phyloP scores from a whole-genome alignment of 2,888 invertebrate species.

The Furcula furcula region DNA sequence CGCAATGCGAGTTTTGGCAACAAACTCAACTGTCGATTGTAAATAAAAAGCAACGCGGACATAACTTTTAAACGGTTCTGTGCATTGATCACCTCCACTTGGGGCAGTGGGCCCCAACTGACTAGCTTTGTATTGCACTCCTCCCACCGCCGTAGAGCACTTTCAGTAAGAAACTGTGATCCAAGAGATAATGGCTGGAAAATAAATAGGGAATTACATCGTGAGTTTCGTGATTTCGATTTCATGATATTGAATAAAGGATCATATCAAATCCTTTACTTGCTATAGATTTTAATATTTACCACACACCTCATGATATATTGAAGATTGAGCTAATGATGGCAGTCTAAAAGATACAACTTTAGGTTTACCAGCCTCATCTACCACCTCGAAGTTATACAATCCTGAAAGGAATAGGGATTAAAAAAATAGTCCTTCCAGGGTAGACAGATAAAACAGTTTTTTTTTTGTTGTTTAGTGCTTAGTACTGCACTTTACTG shows the following conservation, averaged over 20 bases:
- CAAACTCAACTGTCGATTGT: constrained; percentile 91
- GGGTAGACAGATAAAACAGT: too few species aligned
- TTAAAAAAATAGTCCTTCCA: too few species aligned
- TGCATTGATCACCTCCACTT: constrained; percentile 94
- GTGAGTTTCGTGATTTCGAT: too few species aligned
- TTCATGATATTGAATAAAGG: too few species aligned
- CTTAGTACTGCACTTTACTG: too few species aligned
- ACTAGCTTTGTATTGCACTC: constrained; percentile 94
- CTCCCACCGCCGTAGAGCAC: constrained; percentile 92
- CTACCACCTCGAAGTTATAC: constrained; percentile 95
- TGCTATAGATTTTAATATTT: too few species aligned
- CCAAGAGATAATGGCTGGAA: constrained; percentile 87
- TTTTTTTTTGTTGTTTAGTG: too few species aligned
- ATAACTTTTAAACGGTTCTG: constrained; percentile 95
- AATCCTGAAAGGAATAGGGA: constrained; percentile 84
- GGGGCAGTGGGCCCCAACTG: constrained; percentile 94
- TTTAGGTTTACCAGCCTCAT: constrained; percentile 92
- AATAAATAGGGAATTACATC: not conserved
- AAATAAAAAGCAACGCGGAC: constrained; percentile 93
- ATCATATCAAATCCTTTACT: too few species aligned
- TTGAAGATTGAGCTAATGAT: constrained; percentile 93
- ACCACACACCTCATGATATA: constrained; percentile 97
- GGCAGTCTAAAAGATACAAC: constrained; percentile 94
- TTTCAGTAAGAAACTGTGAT: constrained; percentile 90
- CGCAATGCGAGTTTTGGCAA: constrained; percentile 89